Conservation (phyloP, 2,113 vertebrate genomes). For the Thunnus maccoyii region DNA sequence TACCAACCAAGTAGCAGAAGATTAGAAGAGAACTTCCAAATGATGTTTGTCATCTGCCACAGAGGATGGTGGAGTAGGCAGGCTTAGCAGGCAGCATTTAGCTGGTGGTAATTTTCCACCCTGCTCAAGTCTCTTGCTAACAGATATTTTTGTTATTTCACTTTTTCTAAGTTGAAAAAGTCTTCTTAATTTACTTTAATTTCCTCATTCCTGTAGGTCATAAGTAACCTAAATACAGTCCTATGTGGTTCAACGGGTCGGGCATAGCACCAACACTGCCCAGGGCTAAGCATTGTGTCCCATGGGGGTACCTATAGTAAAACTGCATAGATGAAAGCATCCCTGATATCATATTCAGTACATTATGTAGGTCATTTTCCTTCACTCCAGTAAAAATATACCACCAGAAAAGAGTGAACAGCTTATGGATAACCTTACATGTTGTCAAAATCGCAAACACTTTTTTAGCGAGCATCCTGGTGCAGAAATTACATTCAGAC, state of each 20-base stretch:
- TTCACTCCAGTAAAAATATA: conserved; percentile 8
- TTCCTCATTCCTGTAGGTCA: conserved; percentile 8
- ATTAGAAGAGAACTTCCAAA: conserved; percentile 16
- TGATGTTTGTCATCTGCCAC: conserved; percentile 26
- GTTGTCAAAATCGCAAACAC: neutral
- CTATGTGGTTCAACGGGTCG: neutral
- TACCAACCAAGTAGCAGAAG: conserved; percentile 1
- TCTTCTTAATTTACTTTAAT: conserved; percentile 13
- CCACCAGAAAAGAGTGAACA: neutral
- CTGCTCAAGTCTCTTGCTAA: neutral
- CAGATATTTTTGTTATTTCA: conserved; percentile 13
- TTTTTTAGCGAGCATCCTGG: neutral
- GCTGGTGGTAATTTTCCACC: conserved; percentile 5
- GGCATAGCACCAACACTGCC: conserved; percentile 1
- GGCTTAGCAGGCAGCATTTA: neutral
- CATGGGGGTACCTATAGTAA: neutral
- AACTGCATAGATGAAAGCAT: neutral
- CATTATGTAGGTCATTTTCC: conserved; percentile 17
- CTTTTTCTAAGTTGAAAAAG: neutral
- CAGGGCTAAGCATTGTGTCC: neutral
- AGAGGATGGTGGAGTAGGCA: neutral
- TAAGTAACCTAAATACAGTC: conserved; percentile 35
- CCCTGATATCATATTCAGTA: no score
- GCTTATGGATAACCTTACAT: no score
- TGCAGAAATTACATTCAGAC: neutral